phyloP scores from a whole-genome alignment of 2,888 invertebrate genomes.

The Bhutanitis thaidina region DNA sequence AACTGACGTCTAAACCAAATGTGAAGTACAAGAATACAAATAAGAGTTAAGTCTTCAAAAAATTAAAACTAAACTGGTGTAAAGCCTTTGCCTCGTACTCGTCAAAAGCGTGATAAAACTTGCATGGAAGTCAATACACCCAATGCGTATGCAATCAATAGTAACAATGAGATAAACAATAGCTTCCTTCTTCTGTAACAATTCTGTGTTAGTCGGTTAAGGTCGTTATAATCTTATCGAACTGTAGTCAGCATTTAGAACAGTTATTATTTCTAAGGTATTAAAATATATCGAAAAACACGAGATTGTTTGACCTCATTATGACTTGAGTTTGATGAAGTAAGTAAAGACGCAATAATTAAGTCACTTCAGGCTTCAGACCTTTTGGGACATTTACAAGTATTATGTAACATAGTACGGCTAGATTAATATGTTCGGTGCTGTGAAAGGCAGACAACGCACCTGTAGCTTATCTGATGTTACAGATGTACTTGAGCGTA shows the following conservation, averaged over 20 bases:
- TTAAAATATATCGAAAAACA: background rate
- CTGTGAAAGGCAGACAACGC: no score
- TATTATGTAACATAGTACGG: no score
- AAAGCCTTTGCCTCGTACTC: background rate
- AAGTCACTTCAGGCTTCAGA: no score
- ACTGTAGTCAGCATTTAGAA: constrained; percentile 3
- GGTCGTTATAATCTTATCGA: constrained; percentile 51
- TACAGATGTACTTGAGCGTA: no score
- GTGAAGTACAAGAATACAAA: no score
- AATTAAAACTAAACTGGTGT: no score
- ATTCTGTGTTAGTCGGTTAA: constrained; percentile 54
- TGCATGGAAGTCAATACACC: background rate
- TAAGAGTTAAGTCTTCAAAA: no score
- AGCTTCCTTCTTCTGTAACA: constrained; percentile 20
- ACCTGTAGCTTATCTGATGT: no score
- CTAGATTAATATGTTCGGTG: no score
- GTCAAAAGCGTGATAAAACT: background rate
- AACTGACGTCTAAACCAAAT: no score
- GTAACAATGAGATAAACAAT: constrained; percentile 1
- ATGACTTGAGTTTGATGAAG: background rate
- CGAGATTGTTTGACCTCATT: background rate
- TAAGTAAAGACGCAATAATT: no score
- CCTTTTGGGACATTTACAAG: no score
- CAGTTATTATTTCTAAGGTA: background rate
- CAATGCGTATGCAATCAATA: constrained; percentile 6